A percentile compares a stretch with the other conserved stretches of the same genome.
Conservation (phyloP, 1,140 invertebrate genomes). For the Fopius arisanus region DNA sequence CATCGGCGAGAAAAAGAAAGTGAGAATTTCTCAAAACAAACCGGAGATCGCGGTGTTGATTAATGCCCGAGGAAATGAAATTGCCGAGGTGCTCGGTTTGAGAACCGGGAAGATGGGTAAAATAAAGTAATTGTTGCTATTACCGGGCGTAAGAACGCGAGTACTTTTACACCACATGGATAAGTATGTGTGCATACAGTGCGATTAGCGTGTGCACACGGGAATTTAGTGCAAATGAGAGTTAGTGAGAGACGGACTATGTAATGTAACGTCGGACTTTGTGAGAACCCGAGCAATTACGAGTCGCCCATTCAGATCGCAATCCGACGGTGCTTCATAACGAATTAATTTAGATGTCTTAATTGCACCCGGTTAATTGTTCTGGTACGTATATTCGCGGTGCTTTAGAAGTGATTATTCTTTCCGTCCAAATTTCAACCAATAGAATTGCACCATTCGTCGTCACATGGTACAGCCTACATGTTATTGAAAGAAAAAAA, state of each 20-base stretch:
- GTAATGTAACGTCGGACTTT: slow-evolving; percentile 32
- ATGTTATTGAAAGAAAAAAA: too few species aligned
- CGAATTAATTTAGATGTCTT: slow-evolving; percentile 64
- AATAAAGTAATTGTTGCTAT: slow-evolving; percentile 64
- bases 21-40: slow-evolving; percentile 34
- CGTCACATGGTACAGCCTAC: too few species aligned
- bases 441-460: too few species aligned
- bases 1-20: slow-evolving; percentile 28
- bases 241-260: background rate
- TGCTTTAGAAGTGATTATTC: slow-evolving; percentile 19
- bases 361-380: slow-evolving; percentile 64
- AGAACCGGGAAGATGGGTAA: slow-evolving; percentile 51
- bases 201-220: slow-evolving; percentile 24
- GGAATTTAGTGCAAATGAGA: slow-evolving; percentile 19
- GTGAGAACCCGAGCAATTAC: slow-evolving; percentile 64
- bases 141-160: slow-evolving; percentile 42
- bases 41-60: slow-evolving; percentile 28
- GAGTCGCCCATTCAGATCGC: slow-evolving; percentile 47
- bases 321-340: slow-evolving; percentile 44
- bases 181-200: slow-evolving; percentile 39
- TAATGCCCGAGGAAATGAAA: slow-evolving; percentile 56
- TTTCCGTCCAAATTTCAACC: too few species aligned
- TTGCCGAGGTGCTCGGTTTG: slow-evolving; percentile 41
- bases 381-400: slow-evolving; percentile 39
- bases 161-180: background rate